These are phyloP conservation scores for Drosophila nebulosa DNA, from an alignment of 1,140 invertebrate species.

Conservation along the genomic window DNA sequence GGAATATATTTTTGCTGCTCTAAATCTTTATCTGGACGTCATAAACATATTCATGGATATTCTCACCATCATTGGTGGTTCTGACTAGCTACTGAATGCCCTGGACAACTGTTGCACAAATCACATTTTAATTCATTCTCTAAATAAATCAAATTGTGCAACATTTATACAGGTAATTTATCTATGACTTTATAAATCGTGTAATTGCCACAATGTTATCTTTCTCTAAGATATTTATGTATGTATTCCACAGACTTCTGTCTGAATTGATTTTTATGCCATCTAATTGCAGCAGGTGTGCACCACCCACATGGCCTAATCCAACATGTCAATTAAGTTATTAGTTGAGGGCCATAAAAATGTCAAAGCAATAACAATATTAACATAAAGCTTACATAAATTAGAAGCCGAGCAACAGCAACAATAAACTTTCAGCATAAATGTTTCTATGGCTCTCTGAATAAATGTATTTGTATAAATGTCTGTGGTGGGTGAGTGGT, in stretches of 20 bases:
- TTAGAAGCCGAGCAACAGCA: constrained; percentile 1
- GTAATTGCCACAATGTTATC: constrained; percentile 12
- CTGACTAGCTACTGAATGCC: background rate
- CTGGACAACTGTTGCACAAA: background rate
- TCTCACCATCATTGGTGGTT: constrained; percentile 83
- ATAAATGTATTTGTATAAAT: constrained; percentile 18
- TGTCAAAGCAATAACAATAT: constrained; percentile 60
- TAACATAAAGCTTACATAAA: constrained; percentile 50
- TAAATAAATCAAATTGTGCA: constrained; percentile 45
- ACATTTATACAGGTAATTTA: constrained; percentile 12
- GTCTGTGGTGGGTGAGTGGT: background rate
- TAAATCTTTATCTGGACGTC: constrained; percentile 53
- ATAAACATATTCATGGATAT: constrained; percentile 93
- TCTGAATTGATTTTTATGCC: background rate
- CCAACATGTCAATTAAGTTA: constrained; percentile 67
- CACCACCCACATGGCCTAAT: background rate
- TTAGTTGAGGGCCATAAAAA: constrained; percentile 64
- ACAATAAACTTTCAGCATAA: constrained; percentile 45
- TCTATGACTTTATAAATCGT: constrained; percentile 24
- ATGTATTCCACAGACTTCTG: too few relatives aligned
- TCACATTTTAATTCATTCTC: background rate
- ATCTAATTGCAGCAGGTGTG: constrained; percentile 34
- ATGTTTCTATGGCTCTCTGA: background rate
- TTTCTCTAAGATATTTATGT: background rate
- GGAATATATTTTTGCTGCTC: constrained; percentile 57